Conservation (phyloP, 2,888 invertebrate species). For the Odontocolon sp. region DNA sequence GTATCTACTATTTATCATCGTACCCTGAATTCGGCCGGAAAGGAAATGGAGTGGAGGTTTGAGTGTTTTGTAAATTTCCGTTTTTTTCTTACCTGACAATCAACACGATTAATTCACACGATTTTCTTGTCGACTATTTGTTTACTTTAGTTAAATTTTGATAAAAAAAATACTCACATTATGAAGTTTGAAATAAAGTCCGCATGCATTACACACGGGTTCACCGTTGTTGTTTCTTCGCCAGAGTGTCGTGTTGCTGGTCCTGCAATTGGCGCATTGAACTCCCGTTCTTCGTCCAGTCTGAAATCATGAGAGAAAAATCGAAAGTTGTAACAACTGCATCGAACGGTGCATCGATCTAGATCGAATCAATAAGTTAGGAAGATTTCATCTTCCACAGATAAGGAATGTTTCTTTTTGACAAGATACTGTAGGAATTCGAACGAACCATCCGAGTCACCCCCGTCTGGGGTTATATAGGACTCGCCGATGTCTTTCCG, state of each 20-base stretch:
- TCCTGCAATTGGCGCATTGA: conserved; percentile 89
- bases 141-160: no score
- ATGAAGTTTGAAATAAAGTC: conserved; percentile 95
- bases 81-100: not conserved
- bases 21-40: no score
- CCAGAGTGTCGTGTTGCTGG: conserved; percentile 96
- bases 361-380: no score
- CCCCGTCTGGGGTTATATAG: not conserved
- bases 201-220: conserved; percentile 99
- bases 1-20: not conserved
- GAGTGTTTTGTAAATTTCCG: no score
- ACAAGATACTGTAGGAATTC: not conserved
- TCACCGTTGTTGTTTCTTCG: conserved; percentile 99
- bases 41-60: no score
- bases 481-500: not conserved
- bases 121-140: no score
- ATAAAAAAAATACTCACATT: conserved; percentile 70
- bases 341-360: no score
- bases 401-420: not conserved
- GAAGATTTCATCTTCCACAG: not conserved
- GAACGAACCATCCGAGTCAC: no score
- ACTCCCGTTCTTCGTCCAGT: conserved; percentile 83
- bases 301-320: conserved; percentile 61
- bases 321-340: not conserved
- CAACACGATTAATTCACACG: no score